phyloP scores from a whole-genome alignment of 2,797 vertebrate species.

The Allobates femoralis region DNA sequence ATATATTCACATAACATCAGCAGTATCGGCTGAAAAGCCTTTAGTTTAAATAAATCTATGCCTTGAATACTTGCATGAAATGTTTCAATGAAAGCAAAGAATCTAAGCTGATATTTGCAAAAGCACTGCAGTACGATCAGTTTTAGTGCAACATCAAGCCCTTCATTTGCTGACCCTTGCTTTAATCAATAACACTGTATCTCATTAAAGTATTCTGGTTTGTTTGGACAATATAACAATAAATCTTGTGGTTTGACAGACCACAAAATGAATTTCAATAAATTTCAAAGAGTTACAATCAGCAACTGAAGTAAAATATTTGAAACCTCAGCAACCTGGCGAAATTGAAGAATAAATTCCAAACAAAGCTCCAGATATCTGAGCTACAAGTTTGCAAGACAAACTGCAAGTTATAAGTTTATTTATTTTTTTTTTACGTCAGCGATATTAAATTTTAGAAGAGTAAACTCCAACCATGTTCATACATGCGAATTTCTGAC shows the following conservation, averaged over 20 bases:
- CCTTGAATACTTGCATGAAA: neutral
- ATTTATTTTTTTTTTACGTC: conserved; percentile 9
- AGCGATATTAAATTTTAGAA: conserved; percentile 12
- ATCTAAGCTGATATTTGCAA: conserved; percentile 33
- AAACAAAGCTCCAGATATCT: conserved; percentile 46
- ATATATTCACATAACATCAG: neutral
- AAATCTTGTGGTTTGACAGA: conserved; percentile 63
- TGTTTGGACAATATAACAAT: conserved; percentile 63
- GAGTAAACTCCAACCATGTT: neutral
- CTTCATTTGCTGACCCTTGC: conserved; percentile 62
- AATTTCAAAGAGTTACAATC: conserved; percentile 63
- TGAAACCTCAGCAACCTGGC: conserved; percentile 62
- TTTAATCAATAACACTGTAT: conserved; percentile 64
- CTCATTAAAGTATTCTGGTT: conserved; percentile 63
- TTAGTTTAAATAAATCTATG: neutral
- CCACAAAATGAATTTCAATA: conserved; percentile 64
- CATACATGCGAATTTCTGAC: neutral
- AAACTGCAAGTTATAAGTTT: conserved; percentile 12
- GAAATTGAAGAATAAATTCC: conserved; percentile 63
- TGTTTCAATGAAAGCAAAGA: conserved; percentile 1
- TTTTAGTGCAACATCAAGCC: conserved; percentile 56
- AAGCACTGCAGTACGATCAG: conserved; percentile 45
- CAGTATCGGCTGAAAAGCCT: neutral
- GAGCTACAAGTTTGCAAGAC: conserved; percentile 48
- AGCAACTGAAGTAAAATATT: conserved; percentile 60